Evolutionary conservation across 2,113 vertebrate genomes (phyloP), one percentile per base, ranked within the genome.

Genomic region (Riparia riparia): DNA sequence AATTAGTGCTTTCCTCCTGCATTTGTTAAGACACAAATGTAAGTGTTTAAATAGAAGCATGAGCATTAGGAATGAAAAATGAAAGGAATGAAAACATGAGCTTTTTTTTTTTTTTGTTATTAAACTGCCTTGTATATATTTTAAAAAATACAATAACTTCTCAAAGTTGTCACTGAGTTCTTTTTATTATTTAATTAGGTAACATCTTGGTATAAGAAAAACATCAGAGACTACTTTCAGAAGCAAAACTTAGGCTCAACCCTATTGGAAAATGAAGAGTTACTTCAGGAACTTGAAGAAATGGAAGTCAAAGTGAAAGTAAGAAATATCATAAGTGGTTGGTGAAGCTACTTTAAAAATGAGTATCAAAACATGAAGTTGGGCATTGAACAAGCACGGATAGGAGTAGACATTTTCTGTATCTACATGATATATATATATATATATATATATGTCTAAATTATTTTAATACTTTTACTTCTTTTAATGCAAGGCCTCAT

Each of bases 151-250:
- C 3, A 71, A 56, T n/a, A 9, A 21, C 37, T 93, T 93, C 13
- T 86, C 34, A 84, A 56, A 39, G 63, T 86, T 80, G 73, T 77
- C 12, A 54, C 34, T 34, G 65, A 69, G 26, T 91, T 77, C 1
- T 69, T 92, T 94, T 66, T 90, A 56, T 28, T 72, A 94, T 86
- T 93, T 86, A 42, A 57, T 71, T 95, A 99, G 99, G 97, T 98
- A 82, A 98, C 97, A 47, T 97, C 96, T n/a, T 99, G 98, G 98
- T 98, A 99, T 94, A 97, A 97, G 89, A 97, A 98, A 91, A 97
- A 98, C 14, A 97, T 98, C 64, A 97, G 96, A 68, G 92, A 96
- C 74, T 98, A 97, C 93, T 96, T 99, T 86, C 93, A 93, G 32
- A 98, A 97, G 63, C 96, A 97, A 95, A 97, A 94, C 47, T 88